Base-by-base conservation (phyloP, 2,113 vertebrate genomes). In the Misgurnus mizolepis region DNA sequence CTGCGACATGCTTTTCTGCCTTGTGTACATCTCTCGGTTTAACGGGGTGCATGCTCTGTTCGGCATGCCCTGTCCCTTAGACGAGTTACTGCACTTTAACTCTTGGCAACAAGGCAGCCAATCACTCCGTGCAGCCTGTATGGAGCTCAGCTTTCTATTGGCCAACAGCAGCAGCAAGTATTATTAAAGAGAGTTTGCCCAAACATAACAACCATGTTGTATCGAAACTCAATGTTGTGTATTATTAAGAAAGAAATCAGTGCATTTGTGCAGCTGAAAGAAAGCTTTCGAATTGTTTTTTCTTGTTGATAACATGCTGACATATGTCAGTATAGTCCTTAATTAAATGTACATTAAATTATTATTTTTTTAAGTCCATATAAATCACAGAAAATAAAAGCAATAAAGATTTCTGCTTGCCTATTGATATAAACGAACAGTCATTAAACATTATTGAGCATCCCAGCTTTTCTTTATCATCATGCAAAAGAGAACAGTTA, bases 61-160 rank as follows among this genome's bases (percentile, higher is more conserved):
- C n/a, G 27, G 66, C 50, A 65, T 69, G 55, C 39, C 17, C 72
- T 18, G 74, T 40, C 11, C n/a, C 60, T 68, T n/a, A 2, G 3
- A 49, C 18, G 77, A 80, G 49, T 71, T 65, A 27, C 66, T 76
- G 72, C 68, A 78, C 34, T 81, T 66, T 73, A 56, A 58, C 56
- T 58, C 62, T 68, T 78, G 65, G 75, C 76, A 82, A 81, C 83
- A 84, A 47, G 67, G 11, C 69, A 75, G 69, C 80, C 83, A 79
- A 84, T 84, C 83, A 11, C 53, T n/a, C 6, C 6, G 5, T 17
- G 18, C 27, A 58, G 17, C 70, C 61, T 18, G 53, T 11, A 8
- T 15, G 39, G 34, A 64, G 12, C 49, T 76, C 65, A 39, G 70
- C 45, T 80, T 67, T 60, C 62, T 53, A 77, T 77, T 80, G 79